Percentiles rank a stretch among this genome's conserved stretches.
Evolutionary conservation across 2,888 invertebrate genomes (phyloP).

Genomic region (Hyles lineata): DNA sequence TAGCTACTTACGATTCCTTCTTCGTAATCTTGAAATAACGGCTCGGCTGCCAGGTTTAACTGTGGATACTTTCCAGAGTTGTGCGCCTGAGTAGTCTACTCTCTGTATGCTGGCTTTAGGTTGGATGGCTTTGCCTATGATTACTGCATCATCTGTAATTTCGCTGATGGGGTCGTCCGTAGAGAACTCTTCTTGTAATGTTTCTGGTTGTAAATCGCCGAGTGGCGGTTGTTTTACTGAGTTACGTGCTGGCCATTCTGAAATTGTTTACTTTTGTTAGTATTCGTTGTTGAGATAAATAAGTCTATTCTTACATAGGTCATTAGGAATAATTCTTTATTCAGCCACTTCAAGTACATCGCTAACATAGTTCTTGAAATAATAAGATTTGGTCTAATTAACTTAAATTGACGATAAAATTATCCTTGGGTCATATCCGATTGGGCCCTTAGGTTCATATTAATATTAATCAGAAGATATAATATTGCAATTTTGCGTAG

Average conservation of each 20-base stretch:
- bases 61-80: slow-evolving; percentile 88
- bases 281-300: too few species aligned
- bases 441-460: too few species aligned
- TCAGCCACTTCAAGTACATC: too few species aligned
- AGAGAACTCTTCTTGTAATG: slow-evolving; percentile 42
- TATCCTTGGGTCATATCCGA: too few species aligned
- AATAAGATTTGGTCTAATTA: too few species aligned
- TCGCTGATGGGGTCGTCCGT: slow-evolving; percentile 43
- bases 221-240: slow-evolving; percentile 70
- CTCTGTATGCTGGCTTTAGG: slow-evolving; percentile 53
- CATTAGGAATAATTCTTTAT: too few species aligned
- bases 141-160: slow-evolving; percentile 38
- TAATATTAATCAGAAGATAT: too few species aligned
- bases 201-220: slow-evolving; percentile 40
- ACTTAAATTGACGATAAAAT: too few species aligned
- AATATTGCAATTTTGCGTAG: too few species aligned
- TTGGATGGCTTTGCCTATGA: slow-evolving; percentile 46
- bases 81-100: slow-evolving; percentile 90
- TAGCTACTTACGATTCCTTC: slow-evolving; percentile 70
- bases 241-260: slow-evolving; percentile 71
- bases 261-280: slow-evolving; percentile 37
- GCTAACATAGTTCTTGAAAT: too few species aligned
- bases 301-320: too few species aligned
- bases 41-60: slow-evolving; percentile 76
- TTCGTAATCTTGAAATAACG: slow-evolving; percentile 62